These are phyloP conservation scores for Timandra comae DNA, from an alignment of 2,888 invertebrate genomes.

Conservation along the genomic window DNA sequence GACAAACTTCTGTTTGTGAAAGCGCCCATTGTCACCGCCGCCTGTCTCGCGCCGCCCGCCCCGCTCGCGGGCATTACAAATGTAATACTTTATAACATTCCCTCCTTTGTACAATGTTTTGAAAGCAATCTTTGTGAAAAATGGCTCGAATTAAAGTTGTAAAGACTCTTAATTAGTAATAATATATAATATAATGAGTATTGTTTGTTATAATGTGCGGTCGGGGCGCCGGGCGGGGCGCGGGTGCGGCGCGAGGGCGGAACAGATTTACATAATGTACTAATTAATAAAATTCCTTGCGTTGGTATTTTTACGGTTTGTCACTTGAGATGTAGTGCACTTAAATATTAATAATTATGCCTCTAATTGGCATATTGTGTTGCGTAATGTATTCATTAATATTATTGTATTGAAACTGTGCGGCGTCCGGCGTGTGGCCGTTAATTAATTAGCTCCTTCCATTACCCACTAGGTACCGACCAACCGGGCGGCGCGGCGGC, in stretches of 20 bases:
- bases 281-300: slow-evolving; percentile 22
- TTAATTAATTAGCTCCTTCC: too few species aligned
- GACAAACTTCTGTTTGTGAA: too few species aligned
- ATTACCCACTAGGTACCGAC: too few species aligned
- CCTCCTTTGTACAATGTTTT: background rate
- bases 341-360: slow-evolving; percentile 1
- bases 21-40: background rate
- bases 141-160: slow-evolving; percentile 3
- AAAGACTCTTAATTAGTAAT: slow-evolving; percentile 9
- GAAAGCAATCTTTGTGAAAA: slow-evolving; percentile 10
- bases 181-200: slow-evolving; percentile 7
- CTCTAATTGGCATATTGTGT: slow-evolving; percentile 11
- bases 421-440: too few species aligned
- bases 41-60: background rate
- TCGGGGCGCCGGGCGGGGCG: background rate
- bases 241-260: background rate
- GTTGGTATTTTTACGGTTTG: slow-evolving; percentile 24
- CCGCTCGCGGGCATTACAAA: too few species aligned
- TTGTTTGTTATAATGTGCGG: slow-evolving; percentile 6
- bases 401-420: too few species aligned
- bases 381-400: background rate
- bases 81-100: too few species aligned
- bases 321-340: slow-evolving; percentile 13
- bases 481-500: too few species aligned
- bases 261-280: slow-evolving; percentile 21